A percentile compares a stretch with the other conserved stretches of the same genome.
Evolutionary conservation across 1,140 invertebrate species (phyloP).

Genomic region (Acromyrmex heyeri): DNA sequence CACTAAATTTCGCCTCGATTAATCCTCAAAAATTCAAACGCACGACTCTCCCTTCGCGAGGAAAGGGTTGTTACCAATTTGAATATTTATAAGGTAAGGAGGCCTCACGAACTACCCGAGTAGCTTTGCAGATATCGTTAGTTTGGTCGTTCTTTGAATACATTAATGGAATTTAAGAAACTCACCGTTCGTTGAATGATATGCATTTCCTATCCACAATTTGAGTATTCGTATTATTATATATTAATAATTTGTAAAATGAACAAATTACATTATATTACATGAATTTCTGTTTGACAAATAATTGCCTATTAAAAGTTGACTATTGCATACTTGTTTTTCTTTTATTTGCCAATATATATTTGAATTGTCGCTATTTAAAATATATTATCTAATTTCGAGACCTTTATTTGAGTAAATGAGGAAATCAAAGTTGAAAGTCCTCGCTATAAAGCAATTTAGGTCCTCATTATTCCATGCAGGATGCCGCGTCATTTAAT

Average conservation of each 20-base stretch:
- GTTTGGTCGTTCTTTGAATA: conserved; percentile 68
- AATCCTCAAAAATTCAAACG: conserved; percentile 76
- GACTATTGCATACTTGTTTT: neutral
- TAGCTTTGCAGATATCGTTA: conserved; percentile 71
- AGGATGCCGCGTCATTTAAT: conserved; percentile 33
- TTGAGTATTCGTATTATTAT: neutral
- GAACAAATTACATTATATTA: neutral
- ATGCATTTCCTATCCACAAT: conserved; percentile 38
- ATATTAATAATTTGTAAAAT: conserved; percentile 1
- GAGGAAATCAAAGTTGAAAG: conserved; percentile 29
- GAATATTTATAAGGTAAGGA: conserved; percentile 79
- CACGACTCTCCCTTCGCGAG: conserved; percentile 66
- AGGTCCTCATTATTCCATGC: conserved; percentile 19
- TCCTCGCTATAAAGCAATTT: neutral
- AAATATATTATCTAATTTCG: neutral
- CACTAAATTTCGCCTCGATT: conserved; percentile 74
- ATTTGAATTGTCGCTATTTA: neutral
- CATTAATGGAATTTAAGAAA: conserved; percentile 62
- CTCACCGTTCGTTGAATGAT: conserved; percentile 9
- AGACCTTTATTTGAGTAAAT: conserved; percentile 29
- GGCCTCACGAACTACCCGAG: conserved; percentile 71
- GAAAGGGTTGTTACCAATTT: conserved; percentile 71
- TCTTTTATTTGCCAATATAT: neutral
- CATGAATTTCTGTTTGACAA: neutral
- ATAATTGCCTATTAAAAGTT: neutral